These are phyloP conservation scores for Seriola dumerili DNA, from an alignment of 2,113 vertebrate species.

Conservation along the genomic window DNA sequence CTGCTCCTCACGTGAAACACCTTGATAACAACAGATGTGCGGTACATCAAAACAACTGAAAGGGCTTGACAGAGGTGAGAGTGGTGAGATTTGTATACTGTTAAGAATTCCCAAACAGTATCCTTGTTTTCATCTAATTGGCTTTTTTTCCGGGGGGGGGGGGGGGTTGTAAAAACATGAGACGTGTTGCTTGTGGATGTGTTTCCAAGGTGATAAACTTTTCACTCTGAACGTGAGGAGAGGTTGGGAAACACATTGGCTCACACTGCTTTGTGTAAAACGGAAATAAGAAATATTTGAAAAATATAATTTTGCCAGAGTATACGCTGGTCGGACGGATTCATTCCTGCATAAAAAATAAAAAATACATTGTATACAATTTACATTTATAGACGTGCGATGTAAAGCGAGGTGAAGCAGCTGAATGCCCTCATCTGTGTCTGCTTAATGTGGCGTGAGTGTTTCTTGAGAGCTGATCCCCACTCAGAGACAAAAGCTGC, in stretches of 20 bases:
- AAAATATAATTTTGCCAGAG: neutral
- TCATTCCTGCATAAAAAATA: neutral
- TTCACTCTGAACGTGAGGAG: slow-evolving; percentile 81
- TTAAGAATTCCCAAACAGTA: slow-evolving; percentile 61
- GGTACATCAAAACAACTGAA: slow-evolving; percentile 21
- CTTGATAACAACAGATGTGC: slow-evolving; percentile 47
- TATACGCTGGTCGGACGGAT: neutral
- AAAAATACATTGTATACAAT: neutral
- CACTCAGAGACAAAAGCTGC: slow-evolving; percentile 63
- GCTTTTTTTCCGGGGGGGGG: slow-evolving; percentile 54
- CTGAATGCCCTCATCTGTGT: slow-evolving; percentile 44
- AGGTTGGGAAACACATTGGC: slow-evolving; percentile 66
- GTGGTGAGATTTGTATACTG: slow-evolving; percentile 15
- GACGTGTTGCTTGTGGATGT: slow-evolving; percentile 76
- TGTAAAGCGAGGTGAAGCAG: slow-evolving; percentile 46
- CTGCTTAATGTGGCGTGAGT: slow-evolving; percentile 57
- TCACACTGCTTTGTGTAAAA: slow-evolving; percentile 32
- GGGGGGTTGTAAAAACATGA: slow-evolving; percentile 68
- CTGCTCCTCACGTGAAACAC: neutral
- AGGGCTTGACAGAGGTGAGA: slow-evolving; percentile 7
- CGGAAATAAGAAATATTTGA: neutral
- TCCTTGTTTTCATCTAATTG: slow-evolving; percentile 79
- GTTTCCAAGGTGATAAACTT: slow-evolving; percentile 85
- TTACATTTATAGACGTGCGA: neutral
- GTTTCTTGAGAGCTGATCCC: slow-evolving; percentile 54